Evolutionary conservation across 2,797 vertebrate genomes (phyloP).

Genomic region (Prunella strophiata): DNA sequence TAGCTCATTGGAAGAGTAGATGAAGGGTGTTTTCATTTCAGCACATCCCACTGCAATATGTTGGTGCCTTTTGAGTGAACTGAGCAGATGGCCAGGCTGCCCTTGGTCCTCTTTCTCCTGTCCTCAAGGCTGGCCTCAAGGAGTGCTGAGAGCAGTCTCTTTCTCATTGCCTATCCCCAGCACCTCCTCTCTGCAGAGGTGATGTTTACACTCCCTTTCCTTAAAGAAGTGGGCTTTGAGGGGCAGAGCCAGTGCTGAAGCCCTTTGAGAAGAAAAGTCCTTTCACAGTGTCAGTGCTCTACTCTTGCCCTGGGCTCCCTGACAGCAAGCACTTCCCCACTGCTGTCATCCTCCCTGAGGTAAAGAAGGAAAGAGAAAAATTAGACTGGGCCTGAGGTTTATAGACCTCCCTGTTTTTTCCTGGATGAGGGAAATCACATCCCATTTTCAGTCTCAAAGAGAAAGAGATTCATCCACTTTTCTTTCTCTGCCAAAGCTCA

Average conservation of each 20-base stretch:
- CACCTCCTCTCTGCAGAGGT: neutral
- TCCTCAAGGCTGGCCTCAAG: neutral
- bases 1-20: neutral
- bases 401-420: neutral
- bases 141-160: neutral
- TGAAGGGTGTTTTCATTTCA: neutral
- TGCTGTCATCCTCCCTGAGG: neutral
- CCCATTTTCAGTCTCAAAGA: neutral
- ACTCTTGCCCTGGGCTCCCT: neutral
- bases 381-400: neutral
- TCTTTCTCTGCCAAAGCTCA: neutral
- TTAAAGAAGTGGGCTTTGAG: neutral
- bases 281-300: rapidly evolving
- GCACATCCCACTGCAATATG: neutral
- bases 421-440: neutral
- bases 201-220: neutral
- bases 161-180: neutral
- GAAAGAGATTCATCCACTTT: neutral
- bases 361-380: neutral
- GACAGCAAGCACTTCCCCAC: neutral
- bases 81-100: neutral
- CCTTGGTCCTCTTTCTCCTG: neutral
- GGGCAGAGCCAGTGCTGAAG: neutral
- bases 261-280: neutral
- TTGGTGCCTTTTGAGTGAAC: neutral